A percentile compares a stretch with the other conserved stretches of the same genome.
Evolutionary conservation across 2,113 vertebrate species (phyloP).

Genomic region (Barbus barbus): DNA sequence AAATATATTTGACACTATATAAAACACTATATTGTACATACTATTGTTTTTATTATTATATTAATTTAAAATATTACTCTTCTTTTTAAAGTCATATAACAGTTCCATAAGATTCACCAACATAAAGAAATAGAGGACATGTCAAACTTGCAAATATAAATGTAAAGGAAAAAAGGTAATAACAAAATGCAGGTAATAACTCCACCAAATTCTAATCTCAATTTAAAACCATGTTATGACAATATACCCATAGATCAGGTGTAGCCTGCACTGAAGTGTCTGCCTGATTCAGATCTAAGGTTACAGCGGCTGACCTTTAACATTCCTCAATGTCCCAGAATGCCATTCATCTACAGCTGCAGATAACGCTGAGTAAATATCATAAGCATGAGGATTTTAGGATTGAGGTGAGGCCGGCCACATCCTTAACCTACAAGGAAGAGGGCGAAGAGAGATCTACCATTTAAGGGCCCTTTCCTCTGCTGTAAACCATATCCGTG

Average conservation of each 20-base stretch:
- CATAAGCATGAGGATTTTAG: conserved; percentile 85
- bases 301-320: conserved; percentile 73
- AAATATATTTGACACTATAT: too few species aligned
- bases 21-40: too few species aligned
- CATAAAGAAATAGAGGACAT: background rate
- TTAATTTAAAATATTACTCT: too few species aligned
- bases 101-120: too few species aligned
- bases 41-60: too few species aligned
- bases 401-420: conserved; percentile 80
- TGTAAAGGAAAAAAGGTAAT: background rate
- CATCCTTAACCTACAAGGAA: conserved; percentile 64
- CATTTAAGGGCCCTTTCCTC: conserved; percentile 20
- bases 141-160: background rate
- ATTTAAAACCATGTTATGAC: conserved; percentile 33
- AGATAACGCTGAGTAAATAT: conserved; percentile 85
- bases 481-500: background rate
- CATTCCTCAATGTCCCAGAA: conserved; percentile 81
- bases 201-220: background rate
- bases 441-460: conserved; percentile 18
- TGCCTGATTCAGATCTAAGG: conserved; percentile 54
- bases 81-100: too few species aligned
- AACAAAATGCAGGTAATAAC: background rate
- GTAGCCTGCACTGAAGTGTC: conserved; percentile 23
- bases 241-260: conserved; percentile 39
- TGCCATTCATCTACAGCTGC: conserved; percentile 86